Percentiles rank a stretch among this genome's conserved stretches.
These are phyloP conservation scores for Microtus montanus DNA, from an alignment of 2,113 vertebrate species.

Conservation along the genomic window DNA sequence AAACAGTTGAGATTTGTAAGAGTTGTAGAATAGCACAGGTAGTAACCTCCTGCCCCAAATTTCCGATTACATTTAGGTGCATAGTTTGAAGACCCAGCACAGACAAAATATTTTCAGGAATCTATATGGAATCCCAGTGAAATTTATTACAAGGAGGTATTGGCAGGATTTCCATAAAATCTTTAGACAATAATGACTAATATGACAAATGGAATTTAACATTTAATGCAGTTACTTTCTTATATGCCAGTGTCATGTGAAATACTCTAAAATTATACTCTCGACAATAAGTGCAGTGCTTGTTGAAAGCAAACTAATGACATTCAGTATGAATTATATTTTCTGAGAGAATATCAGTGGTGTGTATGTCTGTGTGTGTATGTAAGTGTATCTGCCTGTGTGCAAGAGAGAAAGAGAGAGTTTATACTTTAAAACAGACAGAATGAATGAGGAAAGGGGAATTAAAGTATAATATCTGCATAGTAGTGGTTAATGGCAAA, in stretches of 20 bases:
- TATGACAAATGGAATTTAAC: background rate
- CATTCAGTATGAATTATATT: background rate
- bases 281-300: background rate
- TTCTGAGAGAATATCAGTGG: background rate
- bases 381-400: background rate
- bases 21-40: slow-evolving; percentile 39
- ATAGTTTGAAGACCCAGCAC: background rate
- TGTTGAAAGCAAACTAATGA: background rate
- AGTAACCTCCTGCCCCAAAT: background rate
- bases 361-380: background rate
- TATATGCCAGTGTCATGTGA: background rate
- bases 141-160: slow-evolving; percentile 2
- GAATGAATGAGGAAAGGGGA: background rate
- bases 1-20: slow-evolving; percentile 44
- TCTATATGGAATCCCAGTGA: background rate
- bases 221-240: background rate
- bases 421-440: background rate
- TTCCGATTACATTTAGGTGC: slow-evolving; percentile 54
- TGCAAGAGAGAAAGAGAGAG: background rate
- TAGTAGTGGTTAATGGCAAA: background rate
- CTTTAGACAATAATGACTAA: background rate
- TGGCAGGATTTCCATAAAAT: background rate
- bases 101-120: slow-evolving; percentile 38
- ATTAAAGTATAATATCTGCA: background rate
- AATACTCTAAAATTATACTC: background rate